Percentiles rank a stretch among this genome's conserved stretches.
phyloP scores from a whole-genome alignment of 2,888 invertebrate species.

The Rhingia rostrata region DNA sequence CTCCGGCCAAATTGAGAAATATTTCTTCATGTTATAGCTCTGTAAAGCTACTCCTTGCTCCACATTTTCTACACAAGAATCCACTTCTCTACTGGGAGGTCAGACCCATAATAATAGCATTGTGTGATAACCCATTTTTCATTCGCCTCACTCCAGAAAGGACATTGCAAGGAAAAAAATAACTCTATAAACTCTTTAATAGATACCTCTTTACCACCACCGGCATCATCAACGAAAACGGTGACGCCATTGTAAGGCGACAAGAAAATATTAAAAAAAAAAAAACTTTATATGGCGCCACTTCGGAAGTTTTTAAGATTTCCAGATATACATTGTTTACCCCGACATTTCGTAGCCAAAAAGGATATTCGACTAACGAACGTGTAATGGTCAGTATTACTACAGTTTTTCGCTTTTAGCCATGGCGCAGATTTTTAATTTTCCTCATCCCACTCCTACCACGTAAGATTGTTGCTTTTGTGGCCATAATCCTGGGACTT shows the following conservation, averaged over 20 bases:
- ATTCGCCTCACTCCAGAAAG: background rate
- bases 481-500: background rate
- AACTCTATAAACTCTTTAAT: conserved; percentile 62
- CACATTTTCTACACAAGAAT: conserved; percentile 11
- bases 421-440: conserved; percentile 37
- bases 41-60: conserved; percentile 1
- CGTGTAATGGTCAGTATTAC: conserved; percentile 45
- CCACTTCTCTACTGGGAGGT: conserved; percentile 25
- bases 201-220: conserved; percentile 51
- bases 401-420: background rate
- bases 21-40: conserved; percentile 36
- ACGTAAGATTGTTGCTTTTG: background rate
- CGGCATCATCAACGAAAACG: conserved; percentile 20
- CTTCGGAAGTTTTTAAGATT: conserved; percentile 59
- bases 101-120: conserved; percentile 5
- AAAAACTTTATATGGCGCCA: conserved; percentile 61
- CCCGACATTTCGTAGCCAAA: conserved; percentile 61
- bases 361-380: conserved; percentile 41
- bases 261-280: conserved; percentile 42
- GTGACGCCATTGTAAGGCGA: conserved; percentile 54
- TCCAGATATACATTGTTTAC: conserved; percentile 67
- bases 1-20: conserved; percentile 48
- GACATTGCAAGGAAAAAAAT: conserved; percentile 15
- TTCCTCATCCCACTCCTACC: background rate
- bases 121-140: conserved; percentile 30